phyloP scores from a whole-genome alignment of 2,888 invertebrate species.

The Trissolcus brochymenae region DNA sequence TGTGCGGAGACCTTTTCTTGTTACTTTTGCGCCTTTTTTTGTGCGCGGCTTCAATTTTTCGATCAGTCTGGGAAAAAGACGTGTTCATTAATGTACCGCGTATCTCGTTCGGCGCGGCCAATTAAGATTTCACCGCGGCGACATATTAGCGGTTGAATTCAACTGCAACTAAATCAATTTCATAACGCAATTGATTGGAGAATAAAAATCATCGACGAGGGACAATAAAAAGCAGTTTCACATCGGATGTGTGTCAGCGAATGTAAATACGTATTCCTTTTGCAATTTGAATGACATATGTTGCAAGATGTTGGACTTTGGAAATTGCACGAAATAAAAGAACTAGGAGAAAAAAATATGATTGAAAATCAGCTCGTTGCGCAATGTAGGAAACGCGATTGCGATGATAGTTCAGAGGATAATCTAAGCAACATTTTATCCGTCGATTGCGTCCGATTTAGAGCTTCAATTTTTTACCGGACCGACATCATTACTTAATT shows the following conservation, averaged over 20 bases:
- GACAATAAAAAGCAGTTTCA: not conserved
- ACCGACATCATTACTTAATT: too few species aligned
- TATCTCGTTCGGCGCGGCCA: conserved; percentile 20
- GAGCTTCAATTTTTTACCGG: not conserved
- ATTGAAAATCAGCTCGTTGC: conserved; percentile 20
- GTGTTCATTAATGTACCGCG: conserved; percentile 25
- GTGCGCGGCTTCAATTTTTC: conserved; percentile 30
- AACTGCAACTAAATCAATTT: conserved; percentile 20
- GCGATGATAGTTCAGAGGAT: conserved; percentile 4
- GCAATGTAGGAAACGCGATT: conserved; percentile 19
- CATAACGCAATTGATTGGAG: not conserved
- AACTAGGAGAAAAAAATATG: conserved; percentile 13
- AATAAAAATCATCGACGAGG: conserved; percentile 6
- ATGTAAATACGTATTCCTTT: conserved; percentile 7
- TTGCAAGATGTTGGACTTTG: conserved; percentile 32
- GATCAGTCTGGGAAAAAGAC: conserved; percentile 23
- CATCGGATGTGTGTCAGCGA: not conserved
- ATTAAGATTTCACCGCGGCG: conserved; percentile 20
- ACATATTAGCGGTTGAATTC: conserved; percentile 9
- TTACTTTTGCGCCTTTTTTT: conserved; percentile 23
- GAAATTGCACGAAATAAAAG: conserved; percentile 27
- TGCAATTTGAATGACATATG: conserved; percentile 23
- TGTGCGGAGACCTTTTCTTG: conserved; percentile 8
- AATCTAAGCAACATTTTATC: conserved; percentile 12
- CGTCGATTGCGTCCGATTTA: conserved; percentile 10